Evolutionary conservation across 2,888 invertebrate species (phyloP).

Genomic region (Cephus nigrinus): DNA sequence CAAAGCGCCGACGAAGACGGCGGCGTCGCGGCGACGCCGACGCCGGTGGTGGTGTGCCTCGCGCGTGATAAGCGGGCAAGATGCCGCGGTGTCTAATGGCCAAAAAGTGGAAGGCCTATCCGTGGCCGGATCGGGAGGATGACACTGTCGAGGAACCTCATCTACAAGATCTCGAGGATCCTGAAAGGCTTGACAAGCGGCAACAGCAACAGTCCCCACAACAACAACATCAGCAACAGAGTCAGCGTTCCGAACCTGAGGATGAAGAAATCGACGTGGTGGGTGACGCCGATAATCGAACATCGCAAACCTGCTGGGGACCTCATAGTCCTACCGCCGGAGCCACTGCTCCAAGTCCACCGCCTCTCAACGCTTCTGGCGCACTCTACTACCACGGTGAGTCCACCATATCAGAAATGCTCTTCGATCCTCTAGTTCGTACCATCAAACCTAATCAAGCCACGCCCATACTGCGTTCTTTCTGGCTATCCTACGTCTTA

Average conservation of each 20-base stretch:
- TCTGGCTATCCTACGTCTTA: too few species aligned
- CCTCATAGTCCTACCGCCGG: conserved; percentile 82
- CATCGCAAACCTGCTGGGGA: conserved; percentile 74
- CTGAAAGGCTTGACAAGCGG: background rate
- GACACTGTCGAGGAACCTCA: conserved; percentile 42
- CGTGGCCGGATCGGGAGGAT: conserved; percentile 76
- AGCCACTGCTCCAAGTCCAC: conserved; percentile 71
- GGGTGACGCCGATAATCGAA: conserved; percentile 71
- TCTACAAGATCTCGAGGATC: conserved; percentile 36
- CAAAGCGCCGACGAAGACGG: conserved; percentile 31
- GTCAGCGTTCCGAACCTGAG: conserved; percentile 49
- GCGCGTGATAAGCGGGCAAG: conserved; percentile 66
- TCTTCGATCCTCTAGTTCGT: background rate
- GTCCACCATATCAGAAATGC: conserved; percentile 16
- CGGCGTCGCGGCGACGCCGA: conserved; percentile 47
- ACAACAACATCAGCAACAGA: conserved; percentile 33
- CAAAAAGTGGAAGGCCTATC: conserved; percentile 93
- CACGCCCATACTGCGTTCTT: background rate
- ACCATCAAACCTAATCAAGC: background rate
- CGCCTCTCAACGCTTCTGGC: conserved; percentile 62
- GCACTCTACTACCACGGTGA: conserved; percentile 64
- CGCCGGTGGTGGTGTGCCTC: conserved; percentile 32
- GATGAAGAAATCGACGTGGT: conserved; percentile 89
- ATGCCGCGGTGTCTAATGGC: conserved; percentile 97
- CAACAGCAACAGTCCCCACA: conserved; percentile 30